A percentile compares a stretch with the other conserved stretches of the same genome.
Conservation (phyloP, 2,113 vertebrate genomes). For the Genyomyrus donnyi region DNA sequence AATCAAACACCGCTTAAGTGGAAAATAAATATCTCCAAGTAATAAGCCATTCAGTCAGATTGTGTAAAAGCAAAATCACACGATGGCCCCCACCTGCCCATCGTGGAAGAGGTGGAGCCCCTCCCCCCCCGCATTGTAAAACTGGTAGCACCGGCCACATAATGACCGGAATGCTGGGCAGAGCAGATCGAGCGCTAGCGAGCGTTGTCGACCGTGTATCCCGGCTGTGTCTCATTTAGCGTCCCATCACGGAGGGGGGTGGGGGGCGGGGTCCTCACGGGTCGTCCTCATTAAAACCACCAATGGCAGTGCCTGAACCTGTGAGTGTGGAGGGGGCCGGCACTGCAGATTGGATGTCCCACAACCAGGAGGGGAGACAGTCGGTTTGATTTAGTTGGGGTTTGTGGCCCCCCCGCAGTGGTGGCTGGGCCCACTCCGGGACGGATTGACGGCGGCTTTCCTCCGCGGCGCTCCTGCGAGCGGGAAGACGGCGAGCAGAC, state of each 20-base stretch:
- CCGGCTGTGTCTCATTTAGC: conserved; percentile 35
- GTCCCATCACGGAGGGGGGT: not conserved
- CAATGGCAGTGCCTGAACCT: not conserved
- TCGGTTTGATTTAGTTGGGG: conserved; percentile 41
- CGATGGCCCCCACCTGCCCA: conserved; percentile 88
- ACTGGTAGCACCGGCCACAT: conserved; percentile 95
- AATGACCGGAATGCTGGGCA: conserved; percentile 96
- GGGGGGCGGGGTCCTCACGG: not conserved
- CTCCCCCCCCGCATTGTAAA: conserved; percentile 82
- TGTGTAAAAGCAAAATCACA: conserved; percentile 97
- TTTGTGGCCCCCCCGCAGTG: conserved; percentile 42
- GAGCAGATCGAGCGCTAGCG: conserved; percentile 98
- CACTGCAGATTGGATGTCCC: not conserved
- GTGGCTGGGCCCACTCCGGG: conserved; percentile 49
- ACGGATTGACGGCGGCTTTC: not conserved
- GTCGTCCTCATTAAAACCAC: not conserved
- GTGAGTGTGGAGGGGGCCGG: not conserved
- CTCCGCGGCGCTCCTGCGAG: not conserved
- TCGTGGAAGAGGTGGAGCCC: conserved; percentile 68
- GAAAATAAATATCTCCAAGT: conserved; percentile 98
- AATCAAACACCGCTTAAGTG: conserved; percentile 98
- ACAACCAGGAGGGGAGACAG: conserved; percentile 12
- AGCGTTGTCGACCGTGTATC: conserved; percentile 66
- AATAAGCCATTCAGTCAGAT: conserved; percentile 97
- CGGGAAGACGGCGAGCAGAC: conserved; percentile 45